Conservation (phyloP, 2,113 vertebrate genomes). For the Rhynchopsitta pachyrhyncha region DNA sequence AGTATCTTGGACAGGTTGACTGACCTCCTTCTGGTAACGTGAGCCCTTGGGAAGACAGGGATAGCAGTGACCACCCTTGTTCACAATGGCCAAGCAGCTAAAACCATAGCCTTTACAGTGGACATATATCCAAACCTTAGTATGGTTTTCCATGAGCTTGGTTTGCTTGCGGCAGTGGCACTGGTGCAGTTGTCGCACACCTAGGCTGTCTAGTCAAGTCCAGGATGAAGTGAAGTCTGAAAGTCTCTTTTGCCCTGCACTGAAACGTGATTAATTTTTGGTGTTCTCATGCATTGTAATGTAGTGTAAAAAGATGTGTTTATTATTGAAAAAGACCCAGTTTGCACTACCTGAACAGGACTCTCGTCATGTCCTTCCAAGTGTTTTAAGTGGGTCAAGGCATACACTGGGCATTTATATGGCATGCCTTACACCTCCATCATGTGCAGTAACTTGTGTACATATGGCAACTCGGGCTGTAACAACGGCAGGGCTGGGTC, state of each 20-base stretch:
- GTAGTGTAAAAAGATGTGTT: not conserved
- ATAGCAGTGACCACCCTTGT: not conserved
- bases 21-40: not conserved
- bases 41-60: not conserved
- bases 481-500: fast-evolving
- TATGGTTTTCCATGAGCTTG: no score
- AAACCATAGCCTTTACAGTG: not conserved
- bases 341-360: not conserved
- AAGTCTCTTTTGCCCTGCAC: not conserved
- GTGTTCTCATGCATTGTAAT: not conserved
- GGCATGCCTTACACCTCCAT: fast-evolving
- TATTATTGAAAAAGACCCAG: not conserved
- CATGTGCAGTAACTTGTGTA: fast-evolving
- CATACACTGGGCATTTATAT: fast-evolving
- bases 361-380: not conserved
- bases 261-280: not conserved
- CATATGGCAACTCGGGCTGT: fast-evolving
- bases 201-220: not conserved
- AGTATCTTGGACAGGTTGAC: not conserved
- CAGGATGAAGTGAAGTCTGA: not conserved
- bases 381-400: no score
- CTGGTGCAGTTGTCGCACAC: not conserved
- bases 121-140: not conserved
- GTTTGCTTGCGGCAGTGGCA: no score
- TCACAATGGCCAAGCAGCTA: not conserved